These are phyloP conservation scores for Trissoscelio sp. DNA, from an alignment of 2,888 invertebrate genomes.

Conservation along the genomic window DNA sequence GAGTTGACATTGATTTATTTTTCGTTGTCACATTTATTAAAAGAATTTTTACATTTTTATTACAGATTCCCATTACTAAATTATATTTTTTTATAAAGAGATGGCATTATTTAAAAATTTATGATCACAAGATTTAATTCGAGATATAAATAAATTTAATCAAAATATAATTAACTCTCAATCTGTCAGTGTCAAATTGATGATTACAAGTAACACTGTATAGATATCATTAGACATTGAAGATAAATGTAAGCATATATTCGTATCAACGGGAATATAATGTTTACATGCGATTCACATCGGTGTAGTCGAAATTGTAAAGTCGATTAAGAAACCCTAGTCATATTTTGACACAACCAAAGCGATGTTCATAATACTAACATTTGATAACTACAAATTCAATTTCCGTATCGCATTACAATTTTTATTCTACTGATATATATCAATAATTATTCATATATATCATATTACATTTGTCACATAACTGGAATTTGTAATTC, in stretches of 20 bases:
- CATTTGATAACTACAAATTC: constrained; percentile 51
- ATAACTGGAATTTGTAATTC: constrained; percentile 40
- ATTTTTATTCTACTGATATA: constrained; percentile 48
- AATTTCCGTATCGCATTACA: constrained; percentile 36
- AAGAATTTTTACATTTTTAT: too few relatives aligned
- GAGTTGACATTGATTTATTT: background rate
- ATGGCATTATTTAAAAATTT: too few relatives aligned
- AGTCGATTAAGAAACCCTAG: constrained; percentile 68
- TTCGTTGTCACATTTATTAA: background rate
- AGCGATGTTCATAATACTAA: constrained; percentile 59
- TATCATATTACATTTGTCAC: constrained; percentile 43
- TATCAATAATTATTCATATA: constrained; percentile 52
- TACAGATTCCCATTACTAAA: too few relatives aligned
- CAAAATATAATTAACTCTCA: too few relatives aligned
- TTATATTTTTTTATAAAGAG: too few relatives aligned
- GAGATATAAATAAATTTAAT: too few relatives aligned
- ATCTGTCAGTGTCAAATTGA: constrained; percentile 5
- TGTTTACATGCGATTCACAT: constrained; percentile 48
- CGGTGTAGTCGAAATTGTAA: constrained; percentile 34
- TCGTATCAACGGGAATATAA: constrained; percentile 48
- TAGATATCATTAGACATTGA: constrained; percentile 53
- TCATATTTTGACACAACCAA: constrained; percentile 78
- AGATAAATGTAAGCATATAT: constrained; percentile 39
- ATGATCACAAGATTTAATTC: too few relatives aligned
- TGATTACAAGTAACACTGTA: constrained; percentile 21